Conservation (phyloP, 2,113 vertebrate genomes). For the Fregetta grallaria region DNA sequence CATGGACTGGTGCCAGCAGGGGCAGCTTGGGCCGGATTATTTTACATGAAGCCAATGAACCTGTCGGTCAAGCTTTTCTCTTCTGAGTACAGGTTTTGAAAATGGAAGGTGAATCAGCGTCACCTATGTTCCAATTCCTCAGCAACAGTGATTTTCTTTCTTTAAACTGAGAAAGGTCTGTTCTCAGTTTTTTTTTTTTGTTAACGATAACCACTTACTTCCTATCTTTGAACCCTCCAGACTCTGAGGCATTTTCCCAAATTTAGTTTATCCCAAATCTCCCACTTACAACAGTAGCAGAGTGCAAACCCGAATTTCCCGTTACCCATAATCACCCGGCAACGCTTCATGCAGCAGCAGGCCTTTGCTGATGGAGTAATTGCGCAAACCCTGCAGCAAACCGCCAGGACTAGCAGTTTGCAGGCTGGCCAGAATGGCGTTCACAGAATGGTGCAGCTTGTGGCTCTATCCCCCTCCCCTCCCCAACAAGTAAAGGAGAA, state of each 20-base stretch:
- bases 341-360: background rate
- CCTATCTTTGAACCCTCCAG: background rate
- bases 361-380: background rate
- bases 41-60: background rate
- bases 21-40: background rate
- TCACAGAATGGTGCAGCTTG: background rate
- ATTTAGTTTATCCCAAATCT: background rate
- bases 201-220: background rate
- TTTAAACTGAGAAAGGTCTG: background rate
- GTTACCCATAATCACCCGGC: rapidly evolving
- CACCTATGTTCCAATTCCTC: background rate
- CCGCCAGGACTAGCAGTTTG: background rate
- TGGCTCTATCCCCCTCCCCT: background rate
- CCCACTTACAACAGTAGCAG: background rate
- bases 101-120: background rate
- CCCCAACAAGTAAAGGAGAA: background rate
- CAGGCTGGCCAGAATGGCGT: background rate
- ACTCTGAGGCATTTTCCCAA: background rate
- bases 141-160: background rate
- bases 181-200: background rate
- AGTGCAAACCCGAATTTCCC: rapidly evolving
- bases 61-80: background rate
- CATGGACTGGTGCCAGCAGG: rapidly evolving
- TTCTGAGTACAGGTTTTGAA: background rate
- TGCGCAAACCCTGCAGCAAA: background rate